These are phyloP conservation scores for Datnioides undecimradiatus DNA, from an alignment of 2,113 vertebrate species.

Conservation along the genomic window DNA sequence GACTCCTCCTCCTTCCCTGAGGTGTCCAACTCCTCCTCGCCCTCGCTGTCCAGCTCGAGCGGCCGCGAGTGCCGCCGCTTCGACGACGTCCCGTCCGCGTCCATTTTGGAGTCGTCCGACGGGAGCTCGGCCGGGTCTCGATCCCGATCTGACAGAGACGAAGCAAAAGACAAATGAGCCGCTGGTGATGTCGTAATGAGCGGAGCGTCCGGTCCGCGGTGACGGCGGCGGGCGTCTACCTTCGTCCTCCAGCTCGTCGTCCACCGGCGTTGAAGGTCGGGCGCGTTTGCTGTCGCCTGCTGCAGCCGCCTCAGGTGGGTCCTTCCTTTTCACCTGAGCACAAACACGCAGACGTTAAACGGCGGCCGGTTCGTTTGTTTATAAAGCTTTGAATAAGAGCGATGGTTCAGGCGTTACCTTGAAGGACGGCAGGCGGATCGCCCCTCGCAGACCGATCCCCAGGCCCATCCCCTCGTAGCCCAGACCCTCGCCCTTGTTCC, in stretches of 20 bases:
- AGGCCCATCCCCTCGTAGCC: constrained; percentile 95
- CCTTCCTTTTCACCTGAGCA: constrained; percentile 95
- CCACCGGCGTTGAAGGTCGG: constrained; percentile 91
- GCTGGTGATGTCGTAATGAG: background rate
- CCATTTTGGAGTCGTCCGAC: constrained; percentile 88
- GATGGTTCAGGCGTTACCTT: constrained; percentile 84
- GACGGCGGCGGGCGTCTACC: constrained; percentile 76
- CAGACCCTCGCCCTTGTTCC: constrained; percentile 96
- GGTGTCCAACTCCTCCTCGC: constrained; percentile 92
- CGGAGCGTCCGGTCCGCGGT: background rate
- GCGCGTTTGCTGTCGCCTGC: constrained; percentile 93
- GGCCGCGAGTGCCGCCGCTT: constrained; percentile 90
- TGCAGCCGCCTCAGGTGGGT: constrained; percentile 91
- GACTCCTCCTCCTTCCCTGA: constrained; percentile 87
- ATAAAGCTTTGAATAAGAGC: too few species aligned
- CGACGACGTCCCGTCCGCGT: constrained; percentile 83
- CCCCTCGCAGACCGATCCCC: constrained; percentile 93
- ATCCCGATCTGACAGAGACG: constrained; percentile 80
- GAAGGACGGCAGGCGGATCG: constrained; percentile 96
- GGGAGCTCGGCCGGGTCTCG: constrained; percentile 86
- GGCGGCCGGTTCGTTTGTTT: too few species aligned
- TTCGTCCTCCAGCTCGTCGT: constrained; percentile 96
- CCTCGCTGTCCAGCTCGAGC: constrained; percentile 94
- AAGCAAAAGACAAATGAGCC: background rate
- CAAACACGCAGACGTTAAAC: constrained; percentile 25